phyloP scores from a whole-genome alignment of 2,888 invertebrate species.

The Chloromyia formosa region DNA sequence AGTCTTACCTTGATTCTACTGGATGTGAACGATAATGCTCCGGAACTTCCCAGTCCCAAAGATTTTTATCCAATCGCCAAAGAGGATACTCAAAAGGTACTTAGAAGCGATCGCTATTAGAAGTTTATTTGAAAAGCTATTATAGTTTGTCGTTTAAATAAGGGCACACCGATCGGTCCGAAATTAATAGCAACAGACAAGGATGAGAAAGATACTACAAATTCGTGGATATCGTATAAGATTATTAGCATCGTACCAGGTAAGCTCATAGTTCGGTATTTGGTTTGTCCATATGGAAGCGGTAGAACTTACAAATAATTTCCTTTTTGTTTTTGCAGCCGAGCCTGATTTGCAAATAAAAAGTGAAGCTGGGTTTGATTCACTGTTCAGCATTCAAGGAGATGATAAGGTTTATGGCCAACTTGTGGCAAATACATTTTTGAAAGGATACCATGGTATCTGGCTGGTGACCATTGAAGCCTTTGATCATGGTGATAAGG shows the following conservation, averaged over 20 bases:
- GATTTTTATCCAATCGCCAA: conserved; percentile 53
- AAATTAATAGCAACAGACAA: conserved; percentile 66
- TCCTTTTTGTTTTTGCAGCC: background rate
- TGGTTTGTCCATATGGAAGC: background rate
- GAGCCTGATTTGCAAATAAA: conserved; percentile 53
- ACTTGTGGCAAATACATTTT: conserved; percentile 63
- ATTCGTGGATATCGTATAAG: conserved; percentile 67
- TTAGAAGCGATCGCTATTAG: conserved; percentile 13
- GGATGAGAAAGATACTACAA: conserved; percentile 67
- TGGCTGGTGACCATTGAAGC: conserved; percentile 69
- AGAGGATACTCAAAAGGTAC: conserved; percentile 54
- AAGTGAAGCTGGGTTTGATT: conserved; percentile 55
- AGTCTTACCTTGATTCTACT: conserved; percentile 63
- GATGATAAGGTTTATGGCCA: conserved; percentile 63
- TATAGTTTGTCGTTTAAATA: conserved; percentile 8
- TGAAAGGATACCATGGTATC: conserved; percentile 69
- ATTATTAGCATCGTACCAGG: conserved; percentile 61
- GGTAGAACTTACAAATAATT: background rate
- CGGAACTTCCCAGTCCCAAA: conserved; percentile 62
- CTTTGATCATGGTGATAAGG: conserved; percentile 66
- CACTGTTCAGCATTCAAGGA: conserved; percentile 59
- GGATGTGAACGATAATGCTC: conserved; percentile 72
- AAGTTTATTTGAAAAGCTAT: background rate
- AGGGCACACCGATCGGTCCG: conserved; percentile 47
- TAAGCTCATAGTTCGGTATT: no score